Evolutionary conservation across 1,140 invertebrate genomes (phyloP).

Genomic region (Akabosia matsudoensis): DNA sequence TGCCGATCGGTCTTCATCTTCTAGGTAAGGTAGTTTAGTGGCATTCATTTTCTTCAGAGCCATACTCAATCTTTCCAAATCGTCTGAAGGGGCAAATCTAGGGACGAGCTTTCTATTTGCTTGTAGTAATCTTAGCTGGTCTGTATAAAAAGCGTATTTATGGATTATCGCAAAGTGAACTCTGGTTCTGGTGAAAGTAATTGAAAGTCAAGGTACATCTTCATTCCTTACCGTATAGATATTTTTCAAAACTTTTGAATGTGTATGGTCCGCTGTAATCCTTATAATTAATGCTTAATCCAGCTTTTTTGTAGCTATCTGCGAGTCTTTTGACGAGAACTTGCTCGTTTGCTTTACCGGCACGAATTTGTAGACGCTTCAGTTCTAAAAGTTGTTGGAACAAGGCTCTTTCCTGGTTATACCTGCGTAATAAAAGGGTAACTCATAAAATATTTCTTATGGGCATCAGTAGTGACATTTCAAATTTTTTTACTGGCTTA

Average conservation of each 20-base stretch:
- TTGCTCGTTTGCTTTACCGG: conserved; percentile 81
- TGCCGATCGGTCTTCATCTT: conserved; percentile 50
- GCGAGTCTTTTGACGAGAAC: conserved; percentile 79
- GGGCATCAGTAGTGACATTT: too few relatives aligned
- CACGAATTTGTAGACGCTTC: conserved; percentile 85
- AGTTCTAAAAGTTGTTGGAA: conserved; percentile 91
- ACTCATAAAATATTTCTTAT: too few relatives aligned
- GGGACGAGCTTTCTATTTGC: conserved; percentile 58
- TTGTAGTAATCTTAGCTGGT: conserved; percentile 74
- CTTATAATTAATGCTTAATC: conserved; percentile 65
- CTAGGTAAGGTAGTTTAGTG: conserved; percentile 48
- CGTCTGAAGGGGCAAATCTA: conserved; percentile 54
- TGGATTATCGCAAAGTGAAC: neutral
- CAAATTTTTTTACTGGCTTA: too few relatives aligned
- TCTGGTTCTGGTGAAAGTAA: neutral
- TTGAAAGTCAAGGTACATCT: neutral
- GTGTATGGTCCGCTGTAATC: conserved; percentile 70
- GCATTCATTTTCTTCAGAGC: conserved; percentile 51
- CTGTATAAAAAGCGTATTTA: too few relatives aligned
- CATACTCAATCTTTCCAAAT: conserved; percentile 62
- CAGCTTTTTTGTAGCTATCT: conserved; percentile 75
- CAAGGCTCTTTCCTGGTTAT: conserved; percentile 85
- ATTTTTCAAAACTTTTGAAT: conserved; percentile 84
- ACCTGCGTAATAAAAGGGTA: conserved; percentile 54
- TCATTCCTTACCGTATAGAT: conserved; percentile 69